A percentile compares a stretch with the other conserved stretches of the same genome.
Evolutionary conservation across 2,888 invertebrate species (phyloP).

Genomic region (Cremastinae sp.): DNA sequence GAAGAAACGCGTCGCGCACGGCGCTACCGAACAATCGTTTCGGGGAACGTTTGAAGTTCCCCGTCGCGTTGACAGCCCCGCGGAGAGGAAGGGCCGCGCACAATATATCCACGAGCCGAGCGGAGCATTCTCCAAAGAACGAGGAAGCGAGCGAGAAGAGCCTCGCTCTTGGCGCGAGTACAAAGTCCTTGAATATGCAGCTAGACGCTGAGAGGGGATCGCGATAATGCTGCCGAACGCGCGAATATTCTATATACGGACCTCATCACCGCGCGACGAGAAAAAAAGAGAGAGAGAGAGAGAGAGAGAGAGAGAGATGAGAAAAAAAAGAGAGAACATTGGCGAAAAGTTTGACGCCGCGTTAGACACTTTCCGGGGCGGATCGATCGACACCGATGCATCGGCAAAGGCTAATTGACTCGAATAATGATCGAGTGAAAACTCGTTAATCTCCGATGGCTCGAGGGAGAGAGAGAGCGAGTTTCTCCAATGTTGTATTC

Average conservation of each 20-base stretch:
- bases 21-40: conserved; percentile 75
- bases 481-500: too few relatives aligned
- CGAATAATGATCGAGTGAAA: not conserved
- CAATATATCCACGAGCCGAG: conserved; percentile 36
- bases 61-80: conserved; percentile 46
- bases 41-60: conserved; percentile 74
- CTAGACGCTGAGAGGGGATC: conserved; percentile 36
- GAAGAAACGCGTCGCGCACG: conserved; percentile 53
- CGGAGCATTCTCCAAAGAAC: conserved; percentile 29
- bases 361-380: too few relatives aligned
- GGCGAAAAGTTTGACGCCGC: too few relatives aligned
- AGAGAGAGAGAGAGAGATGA: not conserved
- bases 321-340: not conserved
- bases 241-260: not conserved
- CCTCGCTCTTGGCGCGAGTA: conserved; percentile 20
- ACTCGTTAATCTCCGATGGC: not conserved
- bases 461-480: too few relatives aligned
- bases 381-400: not conserved
- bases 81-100: conserved; percentile 16
- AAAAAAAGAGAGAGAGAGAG: conserved; percentile 5
- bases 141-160: conserved; percentile 36
- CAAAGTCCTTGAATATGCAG: conserved; percentile 38
- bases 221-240: conserved; percentile 50
- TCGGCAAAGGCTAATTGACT: not conserved
- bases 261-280: too few relatives aligned